Conservation (phyloP, 53 echinoderm and acorn worm genomes). For the Pentamera pediparva region DNA sequence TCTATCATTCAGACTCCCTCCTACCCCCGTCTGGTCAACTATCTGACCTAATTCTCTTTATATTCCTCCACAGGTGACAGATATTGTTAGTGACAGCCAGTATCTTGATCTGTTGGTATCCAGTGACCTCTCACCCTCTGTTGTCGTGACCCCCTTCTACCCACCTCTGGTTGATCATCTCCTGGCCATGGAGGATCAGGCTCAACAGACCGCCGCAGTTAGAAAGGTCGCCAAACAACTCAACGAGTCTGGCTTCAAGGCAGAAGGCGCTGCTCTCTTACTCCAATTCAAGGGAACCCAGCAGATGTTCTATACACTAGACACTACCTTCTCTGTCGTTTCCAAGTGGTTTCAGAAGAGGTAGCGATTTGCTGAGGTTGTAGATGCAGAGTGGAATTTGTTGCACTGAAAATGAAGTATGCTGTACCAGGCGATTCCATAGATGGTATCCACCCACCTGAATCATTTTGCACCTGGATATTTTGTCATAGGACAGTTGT, state of each 20-base stretch:
- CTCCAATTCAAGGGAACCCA: slow-evolving; percentile 59
- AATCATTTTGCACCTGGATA: no score
- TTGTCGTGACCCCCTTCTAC: slow-evolving; percentile 4
- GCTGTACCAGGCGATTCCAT: no score
- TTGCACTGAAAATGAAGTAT: no score
- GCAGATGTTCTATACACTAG: slow-evolving; percentile 65
- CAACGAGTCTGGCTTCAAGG: slow-evolving; percentile 50
- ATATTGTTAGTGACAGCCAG: not conserved
- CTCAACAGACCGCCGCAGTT: slow-evolving; percentile 34
- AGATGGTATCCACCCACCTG: no score
- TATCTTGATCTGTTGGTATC: not conserved
- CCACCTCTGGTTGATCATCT: slow-evolving; percentile 31
- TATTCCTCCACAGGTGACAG: not conserved
- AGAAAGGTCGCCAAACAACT: slow-evolving; percentile 57
- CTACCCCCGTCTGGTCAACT: no score
- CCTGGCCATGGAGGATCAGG: slow-evolving; percentile 52
- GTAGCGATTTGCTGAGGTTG: not conserved
- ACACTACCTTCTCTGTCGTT: slow-evolving; percentile 65
- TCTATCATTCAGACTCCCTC: not conserved
- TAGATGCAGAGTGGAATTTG: not conserved
- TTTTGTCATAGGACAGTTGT: no score
- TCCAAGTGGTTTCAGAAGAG: slow-evolving; percentile 72
- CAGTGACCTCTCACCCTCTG: not conserved
- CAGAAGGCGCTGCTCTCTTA: slow-evolving; percentile 72
- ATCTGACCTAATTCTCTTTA: no score